These are phyloP conservation scores for Myopa tessellatipennis DNA, from an alignment of 2,888 invertebrate species.

Conservation along the genomic window DNA sequence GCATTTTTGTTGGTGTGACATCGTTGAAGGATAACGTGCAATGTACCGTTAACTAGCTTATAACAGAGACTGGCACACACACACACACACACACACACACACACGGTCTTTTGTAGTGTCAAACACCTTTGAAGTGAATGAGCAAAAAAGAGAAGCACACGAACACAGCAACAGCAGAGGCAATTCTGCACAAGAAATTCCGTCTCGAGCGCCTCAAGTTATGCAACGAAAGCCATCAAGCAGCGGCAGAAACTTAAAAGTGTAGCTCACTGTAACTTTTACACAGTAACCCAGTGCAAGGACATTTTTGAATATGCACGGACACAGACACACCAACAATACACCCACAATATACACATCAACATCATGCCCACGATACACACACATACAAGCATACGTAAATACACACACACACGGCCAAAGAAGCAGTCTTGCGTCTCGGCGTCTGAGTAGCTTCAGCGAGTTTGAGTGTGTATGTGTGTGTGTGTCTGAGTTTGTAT, in stretches of 20 bases:
- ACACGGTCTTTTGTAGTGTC: slow-evolving; percentile 31
- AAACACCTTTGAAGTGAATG: slow-evolving; percentile 33
- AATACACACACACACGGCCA: background rate
- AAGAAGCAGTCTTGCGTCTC: background rate
- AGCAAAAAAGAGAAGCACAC: background rate
- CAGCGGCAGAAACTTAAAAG: slow-evolving; percentile 10
- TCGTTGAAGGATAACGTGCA: slow-evolving; percentile 35
- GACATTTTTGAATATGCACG: slow-evolving; percentile 24
- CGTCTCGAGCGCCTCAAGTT: slow-evolving; percentile 21
- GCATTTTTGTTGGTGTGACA: slow-evolving; percentile 13
- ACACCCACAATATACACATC: too few relatives aligned
- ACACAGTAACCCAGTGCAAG: slow-evolving; percentile 37
- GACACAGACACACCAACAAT: background rate
- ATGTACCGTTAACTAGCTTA: slow-evolving; percentile 37
- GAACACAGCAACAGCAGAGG: background rate
- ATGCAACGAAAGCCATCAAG: slow-evolving; percentile 15
- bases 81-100: background rate
- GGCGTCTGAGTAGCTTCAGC: background rate
- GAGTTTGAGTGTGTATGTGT: background rate
- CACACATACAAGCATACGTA: background rate
- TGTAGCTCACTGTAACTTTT: background rate
- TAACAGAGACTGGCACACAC: background rate
- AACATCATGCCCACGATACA: too few relatives aligned
- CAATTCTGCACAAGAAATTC: background rate
- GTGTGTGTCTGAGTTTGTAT: background rate